Percentiles rank a stretch among this genome's conserved stretches.
Conservation (phyloP, 2,888 invertebrate genomes). For the Orthosia gothica region DNA sequence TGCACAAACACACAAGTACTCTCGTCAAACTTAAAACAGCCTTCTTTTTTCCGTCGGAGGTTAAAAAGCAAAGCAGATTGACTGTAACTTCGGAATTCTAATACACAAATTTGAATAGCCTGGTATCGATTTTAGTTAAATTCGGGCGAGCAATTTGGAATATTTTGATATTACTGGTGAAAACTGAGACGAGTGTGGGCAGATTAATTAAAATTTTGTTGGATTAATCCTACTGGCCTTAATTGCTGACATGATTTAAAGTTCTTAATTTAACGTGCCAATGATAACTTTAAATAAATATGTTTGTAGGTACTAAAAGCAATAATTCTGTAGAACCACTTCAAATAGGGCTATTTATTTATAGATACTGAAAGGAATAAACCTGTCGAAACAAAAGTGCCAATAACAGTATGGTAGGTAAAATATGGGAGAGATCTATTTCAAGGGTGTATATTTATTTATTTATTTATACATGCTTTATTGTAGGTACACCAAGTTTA, state of each 20-base stretch:
- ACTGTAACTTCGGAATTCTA: neutral
- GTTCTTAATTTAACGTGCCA: conserved; percentile 13
- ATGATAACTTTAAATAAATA: neutral
- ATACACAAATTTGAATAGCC: conserved; percentile 24
- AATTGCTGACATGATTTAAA: conserved; percentile 34
- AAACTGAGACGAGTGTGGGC: conserved; percentile 31
- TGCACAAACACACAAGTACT: too few relatives aligned
- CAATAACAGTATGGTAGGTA: too few relatives aligned
- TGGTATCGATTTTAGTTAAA: neutral
- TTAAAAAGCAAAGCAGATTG: too few relatives aligned
- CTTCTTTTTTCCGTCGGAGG: too few relatives aligned
- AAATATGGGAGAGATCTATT: too few relatives aligned
- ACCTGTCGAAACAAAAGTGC: neutral
- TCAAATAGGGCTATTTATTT: neutral
- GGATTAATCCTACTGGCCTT: conserved; percentile 15
- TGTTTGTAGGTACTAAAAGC: neutral
- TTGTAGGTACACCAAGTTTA: too few relatives aligned
- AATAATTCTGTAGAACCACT: neutral
- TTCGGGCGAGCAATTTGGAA: neutral
- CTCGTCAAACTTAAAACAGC: too few relatives aligned
- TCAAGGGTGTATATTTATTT: too few relatives aligned
- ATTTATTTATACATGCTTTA: too few relatives aligned
- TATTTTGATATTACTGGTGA: conserved; percentile 1
- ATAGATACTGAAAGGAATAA: neutral
- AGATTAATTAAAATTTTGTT: conserved; percentile 19